Percentiles rank a stretch among this genome's conserved stretches.
These are phyloP conservation scores for Sebastes iracundus DNA, from an alignment of 2,797 vertebrate species.

Conservation along the genomic window DNA sequence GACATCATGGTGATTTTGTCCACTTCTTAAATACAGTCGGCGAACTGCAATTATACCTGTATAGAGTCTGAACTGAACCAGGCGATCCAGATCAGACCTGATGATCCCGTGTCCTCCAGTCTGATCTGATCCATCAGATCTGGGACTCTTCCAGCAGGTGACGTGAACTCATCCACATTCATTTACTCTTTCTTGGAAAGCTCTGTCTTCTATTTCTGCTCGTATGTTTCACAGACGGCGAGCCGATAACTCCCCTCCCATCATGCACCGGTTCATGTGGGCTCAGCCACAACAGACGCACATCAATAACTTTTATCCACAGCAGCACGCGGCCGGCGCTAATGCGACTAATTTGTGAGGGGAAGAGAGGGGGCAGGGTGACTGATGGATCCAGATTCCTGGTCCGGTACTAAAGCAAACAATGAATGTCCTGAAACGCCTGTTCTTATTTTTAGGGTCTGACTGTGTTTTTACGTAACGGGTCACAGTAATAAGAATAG, in stretches of 20 bases:
- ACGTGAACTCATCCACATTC: too few relatives aligned
- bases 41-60: too few relatives aligned
- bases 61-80: neutral
- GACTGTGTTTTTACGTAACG: constrained; percentile 75
- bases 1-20: too few relatives aligned
- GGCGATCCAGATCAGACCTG: too few relatives aligned
- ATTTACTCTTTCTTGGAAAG: neutral
- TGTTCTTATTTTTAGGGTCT: constrained; percentile 76
- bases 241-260: too few relatives aligned
- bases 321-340: constrained; percentile 29
- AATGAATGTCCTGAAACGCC: constrained; percentile 72
- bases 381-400: constrained; percentile 51
- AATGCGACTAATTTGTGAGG: constrained; percentile 49
- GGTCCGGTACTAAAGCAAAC: constrained; percentile 72
- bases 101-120: neutral
- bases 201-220: neutral
- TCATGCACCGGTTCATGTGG: neutral
- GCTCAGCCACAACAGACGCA: neutral
- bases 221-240: too few relatives aligned
- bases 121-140: neutral
- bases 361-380: neutral
- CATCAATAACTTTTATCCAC: constrained; percentile 34
- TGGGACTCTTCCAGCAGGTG: too few relatives aligned
- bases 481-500: constrained; percentile 74
- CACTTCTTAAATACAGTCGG: too few relatives aligned